Conservation (phyloP, 2,113 vertebrate genomes). For the Gymnocephalus cernua region DNA sequence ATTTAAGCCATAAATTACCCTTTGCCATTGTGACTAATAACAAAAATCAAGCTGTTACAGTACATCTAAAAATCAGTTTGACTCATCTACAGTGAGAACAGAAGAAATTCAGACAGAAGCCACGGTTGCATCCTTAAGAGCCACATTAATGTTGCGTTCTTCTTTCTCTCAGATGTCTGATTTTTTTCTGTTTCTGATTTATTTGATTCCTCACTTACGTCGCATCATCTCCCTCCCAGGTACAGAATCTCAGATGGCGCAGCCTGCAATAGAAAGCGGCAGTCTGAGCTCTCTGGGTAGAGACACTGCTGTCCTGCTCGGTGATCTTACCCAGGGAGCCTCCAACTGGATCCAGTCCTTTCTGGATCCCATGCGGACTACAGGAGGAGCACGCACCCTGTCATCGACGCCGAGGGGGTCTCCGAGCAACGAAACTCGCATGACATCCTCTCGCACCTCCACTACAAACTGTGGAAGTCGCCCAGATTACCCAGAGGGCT, state of each 20-base stretch:
- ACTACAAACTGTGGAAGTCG: rapidly evolving
- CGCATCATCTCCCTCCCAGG: constrained; percentile 71
- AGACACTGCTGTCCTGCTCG: constrained; percentile 85
- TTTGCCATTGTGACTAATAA: neutral
- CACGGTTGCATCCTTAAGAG: neutral
- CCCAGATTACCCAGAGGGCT: constrained; percentile 84
- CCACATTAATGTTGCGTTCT: too few species aligned
- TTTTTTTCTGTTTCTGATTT: neutral
- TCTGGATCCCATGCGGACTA: constrained; percentile 70
- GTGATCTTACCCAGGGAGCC: constrained; percentile 85
- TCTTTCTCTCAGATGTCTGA: neutral
- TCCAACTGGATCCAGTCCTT: constrained; percentile 89
- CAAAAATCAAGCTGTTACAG: neutral
- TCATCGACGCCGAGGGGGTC: neutral
- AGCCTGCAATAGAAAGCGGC: constrained; percentile 44
- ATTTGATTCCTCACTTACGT: neutral
- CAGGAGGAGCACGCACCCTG: neutral
- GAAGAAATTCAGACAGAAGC: too few species aligned
- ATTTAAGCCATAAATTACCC: neutral
- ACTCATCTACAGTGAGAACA: neutral
- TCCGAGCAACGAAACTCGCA: neutral
- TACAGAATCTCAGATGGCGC: constrained; percentile 65
- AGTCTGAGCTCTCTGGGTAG: constrained; percentile 83
- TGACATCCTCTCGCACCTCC: neutral
- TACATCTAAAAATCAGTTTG: neutral